phyloP scores from a whole-genome alignment of 2,888 invertebrate species.

The Chaetoderma sp. region DNA sequence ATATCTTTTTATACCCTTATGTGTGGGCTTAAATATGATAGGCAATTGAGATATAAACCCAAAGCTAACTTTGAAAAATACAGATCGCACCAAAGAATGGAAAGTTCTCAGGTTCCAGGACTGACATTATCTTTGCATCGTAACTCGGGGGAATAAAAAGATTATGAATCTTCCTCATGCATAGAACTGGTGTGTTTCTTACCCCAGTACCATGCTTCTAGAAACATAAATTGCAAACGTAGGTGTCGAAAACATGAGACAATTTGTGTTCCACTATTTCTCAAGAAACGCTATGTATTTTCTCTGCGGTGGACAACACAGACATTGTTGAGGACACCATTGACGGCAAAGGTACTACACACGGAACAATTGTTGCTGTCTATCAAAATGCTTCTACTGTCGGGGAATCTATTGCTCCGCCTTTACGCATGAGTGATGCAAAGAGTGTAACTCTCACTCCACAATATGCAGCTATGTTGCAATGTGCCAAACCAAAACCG shows the following conservation, averaged over 20 bases:
- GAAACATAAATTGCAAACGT: conserved; percentile 24
- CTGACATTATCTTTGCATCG: conserved; percentile 21
- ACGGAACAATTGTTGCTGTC: conserved; percentile 25
- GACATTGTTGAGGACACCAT: conserved; percentile 27
- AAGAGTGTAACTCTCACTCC: conserved; percentile 19
- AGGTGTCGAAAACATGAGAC: conserved; percentile 20
- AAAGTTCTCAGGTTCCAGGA: conserved; percentile 22
- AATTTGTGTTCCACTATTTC: conserved; percentile 20
- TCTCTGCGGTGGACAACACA: conserved; percentile 23
- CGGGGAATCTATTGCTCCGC: background rate
- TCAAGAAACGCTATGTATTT: conserved; percentile 27
- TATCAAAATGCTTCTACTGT: conserved; percentile 22
- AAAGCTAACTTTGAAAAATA: no score
- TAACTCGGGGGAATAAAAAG: conserved; percentile 23
- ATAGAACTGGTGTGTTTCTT: conserved; percentile 6
- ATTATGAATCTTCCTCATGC: conserved; percentile 12
- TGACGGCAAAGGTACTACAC: conserved; percentile 26
- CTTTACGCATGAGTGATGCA: conserved; percentile 12
- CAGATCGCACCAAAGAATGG: conserved; percentile 19
- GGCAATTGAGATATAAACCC: no score
- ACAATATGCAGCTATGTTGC: conserved; percentile 19
- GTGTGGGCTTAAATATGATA: no score
- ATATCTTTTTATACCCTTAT: no score
- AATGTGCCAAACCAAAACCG: conserved; percentile 23
- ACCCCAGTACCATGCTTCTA: conserved; percentile 9